These are phyloP conservation scores for Sebastes itinus DNA, from an alignment of 2,797 vertebrate genomes.

Conservation along the genomic window DNA sequence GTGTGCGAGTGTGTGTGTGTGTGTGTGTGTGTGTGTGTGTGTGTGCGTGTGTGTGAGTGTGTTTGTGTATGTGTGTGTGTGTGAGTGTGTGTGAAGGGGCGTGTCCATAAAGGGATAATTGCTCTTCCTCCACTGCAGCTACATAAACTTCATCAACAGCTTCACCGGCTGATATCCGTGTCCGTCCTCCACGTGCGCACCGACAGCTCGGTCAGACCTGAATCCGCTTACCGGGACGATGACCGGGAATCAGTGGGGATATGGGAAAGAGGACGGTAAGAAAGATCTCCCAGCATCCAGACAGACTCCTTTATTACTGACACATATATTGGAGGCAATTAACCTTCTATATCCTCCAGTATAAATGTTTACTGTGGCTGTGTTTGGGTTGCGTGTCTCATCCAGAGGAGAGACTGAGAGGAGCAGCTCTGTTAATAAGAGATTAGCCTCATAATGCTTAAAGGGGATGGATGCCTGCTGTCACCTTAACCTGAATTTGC, in stretches of 20 bases:
- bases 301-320: neutral
- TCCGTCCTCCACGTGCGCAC: slow-evolving; percentile 17
- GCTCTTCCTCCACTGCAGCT: slow-evolving; percentile 42
- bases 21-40: rapidly evolving
- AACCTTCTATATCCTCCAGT: neutral
- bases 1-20: neutral
- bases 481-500: slow-evolving; percentile 15
- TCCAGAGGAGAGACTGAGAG: neutral
- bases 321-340: neutral
- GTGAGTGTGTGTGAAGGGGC: slow-evolving; percentile 43
- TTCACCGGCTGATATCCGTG: slow-evolving; percentile 8
- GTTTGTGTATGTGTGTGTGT: rapidly evolving
- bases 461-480: slow-evolving; percentile 33
- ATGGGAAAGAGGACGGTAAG: slow-evolving; percentile 94
- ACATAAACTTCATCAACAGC: slow-evolving; percentile 54
- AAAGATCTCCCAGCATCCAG: slow-evolving; percentile 53
- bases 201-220: neutral
- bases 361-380: neutral
- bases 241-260: slow-evolving; percentile 93
- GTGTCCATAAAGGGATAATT: slow-evolving; percentile 57
- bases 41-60: neutral
- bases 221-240: slow-evolving; percentile 72
- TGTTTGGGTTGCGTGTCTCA: neutral
- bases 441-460: slow-evolving; percentile 67
- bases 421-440: slow-evolving; percentile 60